These are phyloP conservation scores for Atta texana DNA, from an alignment of 1,140 invertebrate genomes.

Conservation along the genomic window DNA sequence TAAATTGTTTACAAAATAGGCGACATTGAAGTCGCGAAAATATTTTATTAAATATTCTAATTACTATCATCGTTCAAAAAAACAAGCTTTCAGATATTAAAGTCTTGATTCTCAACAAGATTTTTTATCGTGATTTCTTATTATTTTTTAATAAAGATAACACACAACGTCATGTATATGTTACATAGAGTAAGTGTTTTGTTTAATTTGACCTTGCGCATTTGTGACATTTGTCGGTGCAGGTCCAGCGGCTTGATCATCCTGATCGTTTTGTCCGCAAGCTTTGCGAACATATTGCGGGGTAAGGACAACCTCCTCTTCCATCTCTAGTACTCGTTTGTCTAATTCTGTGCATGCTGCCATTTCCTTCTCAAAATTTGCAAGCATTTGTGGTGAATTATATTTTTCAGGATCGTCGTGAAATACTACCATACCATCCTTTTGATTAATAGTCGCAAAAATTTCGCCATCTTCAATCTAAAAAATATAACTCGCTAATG, in stretches of 20 bases:
- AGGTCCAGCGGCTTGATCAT: constrained; percentile 87
- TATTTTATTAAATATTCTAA: background rate
- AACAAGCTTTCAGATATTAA: constrained; percentile 68
- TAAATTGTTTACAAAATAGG: constrained; percentile 55
- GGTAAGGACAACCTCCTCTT: constrained; percentile 97
- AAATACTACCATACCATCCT: constrained; percentile 99
- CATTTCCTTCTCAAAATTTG: constrained; percentile 95
- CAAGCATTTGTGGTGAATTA: constrained; percentile 94
- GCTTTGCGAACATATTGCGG: constrained; percentile 94
- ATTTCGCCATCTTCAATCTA: constrained; percentile 99
- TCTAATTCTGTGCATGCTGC: constrained; percentile 94
- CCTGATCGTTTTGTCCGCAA: constrained; percentile 88
- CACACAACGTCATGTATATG: constrained; percentile 76
- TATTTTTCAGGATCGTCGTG: constrained; percentile 98
- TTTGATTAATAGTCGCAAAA: constrained; percentile 98
- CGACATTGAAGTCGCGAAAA: background rate
- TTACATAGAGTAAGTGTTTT: constrained; percentile 85
- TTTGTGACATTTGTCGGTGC: constrained; percentile 86
- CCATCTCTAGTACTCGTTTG: constrained; percentile 95
- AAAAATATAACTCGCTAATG: constrained; percentile 68
- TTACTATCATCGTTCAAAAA: constrained; percentile 64
- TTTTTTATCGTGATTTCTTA: constrained; percentile 42
- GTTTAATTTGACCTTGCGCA: constrained; percentile 83
- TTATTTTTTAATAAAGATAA: constrained; percentile 79
- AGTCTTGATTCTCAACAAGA: constrained; percentile 72